Evolutionary conservation across 2,888 invertebrate genomes (phyloP).

Genomic region (Hyalella azteca): DNA sequence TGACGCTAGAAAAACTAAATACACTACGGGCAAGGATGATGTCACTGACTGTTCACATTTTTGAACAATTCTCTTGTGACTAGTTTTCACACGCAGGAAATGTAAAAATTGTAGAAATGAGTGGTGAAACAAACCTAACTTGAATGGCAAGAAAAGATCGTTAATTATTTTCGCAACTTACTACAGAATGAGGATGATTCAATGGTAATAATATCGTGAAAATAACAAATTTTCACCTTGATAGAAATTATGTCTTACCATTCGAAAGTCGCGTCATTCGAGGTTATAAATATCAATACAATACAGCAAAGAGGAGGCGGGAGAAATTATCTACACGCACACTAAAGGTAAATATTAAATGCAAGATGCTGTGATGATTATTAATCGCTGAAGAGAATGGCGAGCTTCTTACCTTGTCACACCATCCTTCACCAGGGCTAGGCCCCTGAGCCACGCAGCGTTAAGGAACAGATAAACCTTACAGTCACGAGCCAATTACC

Average conservation of each 20-base stretch:
- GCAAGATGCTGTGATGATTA: too few relatives aligned
- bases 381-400: too few relatives aligned
- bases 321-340: too few relatives aligned
- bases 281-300: too few relatives aligned
- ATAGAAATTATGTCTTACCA: too few relatives aligned
- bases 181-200: not conserved
- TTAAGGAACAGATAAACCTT: slow-evolving; percentile 38
- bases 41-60: too few relatives aligned
- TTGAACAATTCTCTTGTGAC: too few relatives aligned
- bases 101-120: not conserved
- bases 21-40: too few relatives aligned
- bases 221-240: not conserved
- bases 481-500: not conserved
- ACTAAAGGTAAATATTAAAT: too few relatives aligned
- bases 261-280: too few relatives aligned
- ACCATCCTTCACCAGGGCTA: slow-evolving; percentile 78
- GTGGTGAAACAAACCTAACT: not conserved
- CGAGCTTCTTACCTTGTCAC: slow-evolving; percentile 78
- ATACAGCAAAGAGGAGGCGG: too few relatives aligned
- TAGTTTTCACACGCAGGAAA: not conserved
- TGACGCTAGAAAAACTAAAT: too few relatives aligned
- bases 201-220: not conserved
- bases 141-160: not conserved
- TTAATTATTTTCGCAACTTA: not conserved
- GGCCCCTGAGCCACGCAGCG: slow-evolving; percentile 48